phyloP scores from a whole-genome alignment of 2,888 invertebrate genomes.

The Resseliella maxima region DNA sequence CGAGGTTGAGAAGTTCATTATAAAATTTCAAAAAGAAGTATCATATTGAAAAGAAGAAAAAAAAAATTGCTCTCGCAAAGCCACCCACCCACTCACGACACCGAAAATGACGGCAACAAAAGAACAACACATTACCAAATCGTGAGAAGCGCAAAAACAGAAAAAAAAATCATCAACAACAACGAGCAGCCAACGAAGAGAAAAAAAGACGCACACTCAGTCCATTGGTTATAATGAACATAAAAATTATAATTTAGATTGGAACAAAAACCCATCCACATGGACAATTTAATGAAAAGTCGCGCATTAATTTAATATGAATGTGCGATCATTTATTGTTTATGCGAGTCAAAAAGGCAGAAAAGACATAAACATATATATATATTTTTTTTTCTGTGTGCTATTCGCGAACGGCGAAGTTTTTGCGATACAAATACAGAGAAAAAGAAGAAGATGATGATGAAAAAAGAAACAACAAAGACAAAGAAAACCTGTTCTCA shows the following conservation, averaged over 20 bases:
- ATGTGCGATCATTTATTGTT: constrained; percentile 55
- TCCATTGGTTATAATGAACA: constrained; percentile 53
- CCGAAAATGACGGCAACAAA: constrained; percentile 18
- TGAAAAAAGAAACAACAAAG: background rate
- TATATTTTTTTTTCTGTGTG: background rate
- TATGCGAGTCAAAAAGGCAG: constrained; percentile 53
- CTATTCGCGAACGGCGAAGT: background rate
- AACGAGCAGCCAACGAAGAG: background rate
- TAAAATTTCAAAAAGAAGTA: background rate
- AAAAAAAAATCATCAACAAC: too few relatives aligned
- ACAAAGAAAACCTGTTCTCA: constrained; percentile 22
- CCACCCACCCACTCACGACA: constrained; percentile 35
- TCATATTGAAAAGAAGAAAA: background rate
- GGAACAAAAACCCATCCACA: constrained; percentile 45
- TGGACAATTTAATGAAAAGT: constrained; percentile 39
- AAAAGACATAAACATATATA: constrained; percentile 46
- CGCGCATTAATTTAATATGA: constrained; percentile 55
- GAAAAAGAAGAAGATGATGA: background rate
- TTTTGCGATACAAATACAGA: background rate
- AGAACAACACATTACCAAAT: background rate
- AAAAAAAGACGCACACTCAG: background rate
- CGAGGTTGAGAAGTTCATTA: constrained; percentile 14
- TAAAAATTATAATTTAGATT: constrained; percentile 55
- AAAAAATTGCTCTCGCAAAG: background rate
- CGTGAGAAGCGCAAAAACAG: background rate